These are phyloP conservation scores for Hirudinaria manillensis DNA, from an alignment of 2,888 invertebrate genomes.

Conservation along the genomic window DNA sequence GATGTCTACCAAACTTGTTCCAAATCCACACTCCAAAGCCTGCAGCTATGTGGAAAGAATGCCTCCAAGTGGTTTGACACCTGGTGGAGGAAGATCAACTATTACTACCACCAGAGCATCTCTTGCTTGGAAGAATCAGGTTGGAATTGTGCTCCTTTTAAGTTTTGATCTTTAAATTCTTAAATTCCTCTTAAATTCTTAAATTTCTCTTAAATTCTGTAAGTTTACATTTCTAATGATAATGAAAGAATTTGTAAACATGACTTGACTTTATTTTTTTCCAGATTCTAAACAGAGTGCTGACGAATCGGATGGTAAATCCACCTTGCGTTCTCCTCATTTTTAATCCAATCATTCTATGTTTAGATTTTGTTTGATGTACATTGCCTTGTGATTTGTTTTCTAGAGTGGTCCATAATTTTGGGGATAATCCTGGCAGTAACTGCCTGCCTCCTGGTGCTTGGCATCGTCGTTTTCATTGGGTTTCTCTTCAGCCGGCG, in stretches of 20 bases:
- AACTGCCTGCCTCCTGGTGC: constrained; percentile 20
- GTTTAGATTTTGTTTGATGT: no score
- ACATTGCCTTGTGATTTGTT: not conserved
- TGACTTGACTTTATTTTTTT: no score
- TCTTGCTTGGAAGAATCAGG: not conserved
- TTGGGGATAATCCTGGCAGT: constrained; percentile 26
- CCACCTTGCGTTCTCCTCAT: no score
- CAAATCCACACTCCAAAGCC: constrained; percentile 1
- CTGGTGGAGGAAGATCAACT: constrained; percentile 14
- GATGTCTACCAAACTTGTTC: constrained; percentile 18
- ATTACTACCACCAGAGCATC: not conserved
- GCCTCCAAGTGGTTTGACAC: not conserved
- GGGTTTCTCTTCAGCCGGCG: constrained; percentile 26
- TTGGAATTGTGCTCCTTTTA: no score
- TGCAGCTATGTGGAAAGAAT: constrained; percentile 5
- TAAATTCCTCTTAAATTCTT: no score
- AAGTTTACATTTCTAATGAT: no score
- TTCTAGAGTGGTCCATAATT: constrained; percentile 28
- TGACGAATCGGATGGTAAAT: no score
- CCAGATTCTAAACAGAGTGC: no score
- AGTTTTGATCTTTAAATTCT: no score
- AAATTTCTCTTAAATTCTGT: no score
- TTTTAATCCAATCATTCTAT: no score
- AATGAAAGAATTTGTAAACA: no score
- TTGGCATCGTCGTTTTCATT: constrained; percentile 27